These are phyloP conservation scores for Idaea straminata DNA, from an alignment of 2,888 invertebrate genomes.

Conservation along the genomic window DNA sequence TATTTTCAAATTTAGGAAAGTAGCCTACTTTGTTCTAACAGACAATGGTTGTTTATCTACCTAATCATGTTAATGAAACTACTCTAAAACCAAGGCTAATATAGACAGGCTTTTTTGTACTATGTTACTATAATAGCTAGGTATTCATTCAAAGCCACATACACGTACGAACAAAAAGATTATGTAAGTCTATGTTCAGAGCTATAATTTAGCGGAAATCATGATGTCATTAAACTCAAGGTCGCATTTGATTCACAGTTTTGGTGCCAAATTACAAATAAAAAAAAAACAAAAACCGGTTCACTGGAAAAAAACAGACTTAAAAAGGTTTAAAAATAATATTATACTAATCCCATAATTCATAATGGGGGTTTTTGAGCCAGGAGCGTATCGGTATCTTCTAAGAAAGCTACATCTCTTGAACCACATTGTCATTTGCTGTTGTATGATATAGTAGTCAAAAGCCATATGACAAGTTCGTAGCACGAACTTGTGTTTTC, in stretches of 20 bases:
- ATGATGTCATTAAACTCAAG: slow-evolving; percentile 43
- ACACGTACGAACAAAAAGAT: too few relatives aligned
- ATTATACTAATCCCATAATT: too few relatives aligned
- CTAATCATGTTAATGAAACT: not conserved
- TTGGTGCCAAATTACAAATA: not conserved
- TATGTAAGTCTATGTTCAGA: not conserved
- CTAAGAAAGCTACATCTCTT: too few relatives aligned
- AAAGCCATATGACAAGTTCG: too few relatives aligned
- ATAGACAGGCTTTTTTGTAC: not conserved
- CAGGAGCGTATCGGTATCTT: too few relatives aligned
- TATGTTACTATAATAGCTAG: not conserved
- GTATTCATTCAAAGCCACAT: not conserved
- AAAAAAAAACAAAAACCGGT: not conserved
- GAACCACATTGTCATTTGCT: too few relatives aligned
- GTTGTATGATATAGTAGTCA: too few relatives aligned
- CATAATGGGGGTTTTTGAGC: too few relatives aligned
- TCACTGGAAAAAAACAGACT: not conserved
- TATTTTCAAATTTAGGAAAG: too few relatives aligned
- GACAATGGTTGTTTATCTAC: not conserved
- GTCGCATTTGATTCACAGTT: slow-evolving; percentile 8
- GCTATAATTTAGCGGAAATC: slow-evolving; percentile 9
- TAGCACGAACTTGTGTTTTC: too few relatives aligned
- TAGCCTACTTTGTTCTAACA: not conserved
- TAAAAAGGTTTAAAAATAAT: not conserved
- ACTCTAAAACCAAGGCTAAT: not conserved